Percentiles rank a stretch among this genome's conserved stretches.
Evolutionary conservation across 2,113 vertebrate genomes (phyloP).

Genomic region (Neoarius graeffei): DNA sequence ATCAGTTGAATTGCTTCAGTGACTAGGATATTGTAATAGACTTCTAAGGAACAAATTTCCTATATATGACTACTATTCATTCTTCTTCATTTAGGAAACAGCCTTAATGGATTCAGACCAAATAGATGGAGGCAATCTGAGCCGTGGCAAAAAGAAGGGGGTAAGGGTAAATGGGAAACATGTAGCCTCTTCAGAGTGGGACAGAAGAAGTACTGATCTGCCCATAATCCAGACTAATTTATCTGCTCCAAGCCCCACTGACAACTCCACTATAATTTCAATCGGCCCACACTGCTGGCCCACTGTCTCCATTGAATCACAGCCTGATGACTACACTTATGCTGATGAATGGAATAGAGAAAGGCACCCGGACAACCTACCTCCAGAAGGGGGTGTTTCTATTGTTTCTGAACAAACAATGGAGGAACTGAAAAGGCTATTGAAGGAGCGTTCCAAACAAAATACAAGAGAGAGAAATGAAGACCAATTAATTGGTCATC

Average conservation of each 20-base stretch:
- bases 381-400: constrained; percentile 60
- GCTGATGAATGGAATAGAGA: constrained; percentile 45
- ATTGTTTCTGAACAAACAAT: constrained; percentile 73
- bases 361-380: constrained; percentile 10
- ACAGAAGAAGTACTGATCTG: constrained; percentile 62
- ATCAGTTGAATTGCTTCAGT: background rate
- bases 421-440: constrained; percentile 76
- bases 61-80: background rate
- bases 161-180: constrained; percentile 69
- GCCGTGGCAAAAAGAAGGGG: constrained; percentile 74
- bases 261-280: constrained; percentile 55
- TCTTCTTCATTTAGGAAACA: constrained; percentile 68
- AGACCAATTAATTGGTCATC: constrained; percentile 40
- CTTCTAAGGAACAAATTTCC: background rate
- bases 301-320: constrained; percentile 23
- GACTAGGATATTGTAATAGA: background rate
- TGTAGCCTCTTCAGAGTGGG: constrained; percentile 63
- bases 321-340: constrained; percentile 20
- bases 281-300: constrained; percentile 52
- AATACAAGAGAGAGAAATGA: constrained; percentile 52
- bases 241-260: constrained; percentile 51
- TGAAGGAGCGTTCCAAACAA: constrained; percentile 68
- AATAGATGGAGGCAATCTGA: constrained; percentile 77
- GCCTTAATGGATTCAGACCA: constrained; percentile 73
- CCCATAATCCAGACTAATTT: constrained; percentile 54